Base-by-base conservation (phyloP, 1,140 invertebrate genomes). In the Artemia franciscana region DNA sequence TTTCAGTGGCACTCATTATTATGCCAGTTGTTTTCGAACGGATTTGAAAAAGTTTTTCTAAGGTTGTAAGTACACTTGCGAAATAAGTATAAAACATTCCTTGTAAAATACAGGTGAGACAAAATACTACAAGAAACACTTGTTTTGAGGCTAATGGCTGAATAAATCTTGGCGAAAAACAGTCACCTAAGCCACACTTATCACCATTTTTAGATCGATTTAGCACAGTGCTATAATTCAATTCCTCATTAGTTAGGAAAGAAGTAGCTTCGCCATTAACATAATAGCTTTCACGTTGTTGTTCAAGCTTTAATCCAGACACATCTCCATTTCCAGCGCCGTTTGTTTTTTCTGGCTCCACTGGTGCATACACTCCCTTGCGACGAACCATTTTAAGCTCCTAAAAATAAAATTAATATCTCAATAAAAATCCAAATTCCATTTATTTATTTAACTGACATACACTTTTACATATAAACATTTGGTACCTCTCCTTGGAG, bases 41-140 rank as follows among this genome's bases (percentile, higher is more conserved):
- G 58, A 96, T 87, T 77, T 91, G 87, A 72, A 93, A 96, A 27
- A 95, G 77, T 75, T 95, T 95, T 74, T 97, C 92, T 39, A 97
- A 88, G 5, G 91, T 96, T 25, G 93, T 96, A 69, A 96, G 91
- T 62, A 93, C 89, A 69, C 88, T 91, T 26, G 93, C 91, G 71
- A 96, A 91, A 73, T 96, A 97, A 23, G 89, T 92, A 73, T 87
- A 87, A 71, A 88, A 93, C 84, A 92, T 91, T 26, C 90, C 90
- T 39, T 65, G 59, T n/a, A 65, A 51, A 18, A 65, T 58, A 58
- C 66, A 67, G 12, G 69, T 68, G n/a, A 69, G 26, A 68, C 89
- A 86, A 73, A 92, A 93, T 5, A 86, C 84, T 62, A 84, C 78
- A 72, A 93, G 80, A 72, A 93, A 93, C 24, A 85, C 79, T 68